A percentile compares a stretch with the other conserved stretches of the same genome.
phyloP scores from a whole-genome alignment of 23 tunicate species.

The Styela plicata region DNA sequence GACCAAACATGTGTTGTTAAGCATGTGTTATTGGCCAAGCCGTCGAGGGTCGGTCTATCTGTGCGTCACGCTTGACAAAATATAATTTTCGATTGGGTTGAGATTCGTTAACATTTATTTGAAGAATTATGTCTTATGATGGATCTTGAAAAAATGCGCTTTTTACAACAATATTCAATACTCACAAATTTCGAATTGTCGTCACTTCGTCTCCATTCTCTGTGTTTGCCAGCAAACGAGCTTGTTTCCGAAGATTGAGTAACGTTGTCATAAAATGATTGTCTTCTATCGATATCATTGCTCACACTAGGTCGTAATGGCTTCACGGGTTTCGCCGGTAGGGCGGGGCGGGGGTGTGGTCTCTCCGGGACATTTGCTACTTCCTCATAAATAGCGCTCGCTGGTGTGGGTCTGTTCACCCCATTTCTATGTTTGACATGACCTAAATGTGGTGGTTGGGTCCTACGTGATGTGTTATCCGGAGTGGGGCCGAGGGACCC shows the following conservation, averaged over 20 bases:
- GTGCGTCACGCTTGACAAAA: too few relatives aligned
- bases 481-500: conserved; percentile 80
- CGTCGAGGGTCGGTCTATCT: too few relatives aligned
- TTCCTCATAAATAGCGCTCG: conserved; percentile 6
- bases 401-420: conserved; percentile 6
- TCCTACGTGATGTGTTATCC: conserved; percentile 48
- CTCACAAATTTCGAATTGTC: background rate
- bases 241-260: conserved; percentile 38
- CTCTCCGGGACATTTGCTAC: background rate
- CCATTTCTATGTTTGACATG: background rate
- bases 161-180: too few relatives aligned
- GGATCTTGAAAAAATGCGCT: too few relatives aligned
- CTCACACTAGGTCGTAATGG: conserved; percentile 8
- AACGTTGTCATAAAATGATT: conserved; percentile 65
- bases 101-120: too few relatives aligned
- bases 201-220: background rate
- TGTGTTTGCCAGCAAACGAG: background rate
- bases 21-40: too few relatives aligned
- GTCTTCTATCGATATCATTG: background rate
- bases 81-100: too few relatives aligned
- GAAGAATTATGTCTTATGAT: too few relatives aligned
- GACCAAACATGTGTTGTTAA: too few relatives aligned
- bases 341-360: background rate
- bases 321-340: background rate
- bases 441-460: background rate